Evolutionary conservation across 2,797 vertebrate genomes (phyloP), one percentile per base, ranked within the genome.

Genomic region (Peromyscus melanophrys): DNA sequence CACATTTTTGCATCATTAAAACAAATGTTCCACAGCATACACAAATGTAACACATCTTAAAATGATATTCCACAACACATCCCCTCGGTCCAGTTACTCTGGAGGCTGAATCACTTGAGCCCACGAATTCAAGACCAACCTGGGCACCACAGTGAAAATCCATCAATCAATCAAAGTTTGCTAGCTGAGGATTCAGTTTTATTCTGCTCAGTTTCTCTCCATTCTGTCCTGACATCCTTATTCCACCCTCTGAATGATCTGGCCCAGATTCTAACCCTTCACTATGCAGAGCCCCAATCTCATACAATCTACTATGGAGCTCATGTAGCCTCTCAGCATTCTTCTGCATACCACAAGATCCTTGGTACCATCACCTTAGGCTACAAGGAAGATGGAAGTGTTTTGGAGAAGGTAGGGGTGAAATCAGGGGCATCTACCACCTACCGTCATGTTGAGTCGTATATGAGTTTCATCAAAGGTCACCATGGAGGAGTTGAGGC

Each of bases 401-500:
- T 0, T 49, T 40, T 77, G 4, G 12, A 40, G 57, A 77, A 49
- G 40, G 6, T 0, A 21, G 37, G 29, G 23, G 16, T 1, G 0
- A 87, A 34, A 61, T 6, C 40, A 52, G 43, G 65, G 46, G 77
- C 46, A 96, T 98, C 98, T 95, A 99, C 99, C 1, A 99, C 99
- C 1, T 96, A 99, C 99, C 8, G 98, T 99, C 96, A 99, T 91
- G n/a, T 98, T 97, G 97, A 99, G 98, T 0, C 97, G 89, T 25
- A 99, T 97, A 0, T 40, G 67, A 19, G 37, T 4, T 0, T 75
- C 0, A 0, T 96, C 90, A 93, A 99, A 99, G 97, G 96, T 98
- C 49, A 99, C 97, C 1, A 98, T 95, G 69, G 99, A 99, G 1
- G 99, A 99, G 94, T 98, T 99, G 91, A 99, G 98, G 3, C 99